Evolutionary conservation across 2,888 invertebrate genomes (phyloP).

Genomic region (Atherix ibis): DNA sequence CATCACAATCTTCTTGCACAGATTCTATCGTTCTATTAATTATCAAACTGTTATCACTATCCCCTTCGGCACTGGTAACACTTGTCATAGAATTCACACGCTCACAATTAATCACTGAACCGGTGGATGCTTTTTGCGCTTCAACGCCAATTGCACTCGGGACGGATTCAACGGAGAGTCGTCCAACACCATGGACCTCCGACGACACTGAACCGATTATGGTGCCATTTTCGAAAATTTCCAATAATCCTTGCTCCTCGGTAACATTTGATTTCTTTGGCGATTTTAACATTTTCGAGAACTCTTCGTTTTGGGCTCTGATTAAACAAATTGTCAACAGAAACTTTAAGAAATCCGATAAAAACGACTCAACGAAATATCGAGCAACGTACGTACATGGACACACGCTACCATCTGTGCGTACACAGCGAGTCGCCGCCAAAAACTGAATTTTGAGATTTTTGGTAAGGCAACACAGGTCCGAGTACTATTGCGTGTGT

Average conservation of each 20-base stretch:
- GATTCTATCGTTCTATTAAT: background rate
- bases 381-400: too few relatives aligned
- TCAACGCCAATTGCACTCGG: constrained; percentile 21
- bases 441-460: constrained; percentile 10
- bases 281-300: too few relatives aligned
- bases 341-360: too few relatives aligned
- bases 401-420: too few relatives aligned
- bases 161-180: too few relatives aligned
- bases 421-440: too few relatives aligned
- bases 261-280: background rate
- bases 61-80: background rate
- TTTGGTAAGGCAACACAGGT: background rate
- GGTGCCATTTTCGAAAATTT: constrained; percentile 28
- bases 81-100: background rate
- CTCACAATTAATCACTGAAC: background rate
- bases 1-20: background rate
- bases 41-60: background rate
- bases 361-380: too few relatives aligned
- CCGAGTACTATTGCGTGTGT: too few relatives aligned
- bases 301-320: too few relatives aligned
- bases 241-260: constrained; percentile 7
- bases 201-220: constrained; percentile 23
- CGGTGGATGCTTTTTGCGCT: too few relatives aligned
- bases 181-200: constrained; percentile 24
- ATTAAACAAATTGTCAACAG: too few relatives aligned